These are phyloP conservation scores for Drosophila tropicalis DNA, from an alignment of 1,140 invertebrate genomes.

Conservation along the genomic window DNA sequence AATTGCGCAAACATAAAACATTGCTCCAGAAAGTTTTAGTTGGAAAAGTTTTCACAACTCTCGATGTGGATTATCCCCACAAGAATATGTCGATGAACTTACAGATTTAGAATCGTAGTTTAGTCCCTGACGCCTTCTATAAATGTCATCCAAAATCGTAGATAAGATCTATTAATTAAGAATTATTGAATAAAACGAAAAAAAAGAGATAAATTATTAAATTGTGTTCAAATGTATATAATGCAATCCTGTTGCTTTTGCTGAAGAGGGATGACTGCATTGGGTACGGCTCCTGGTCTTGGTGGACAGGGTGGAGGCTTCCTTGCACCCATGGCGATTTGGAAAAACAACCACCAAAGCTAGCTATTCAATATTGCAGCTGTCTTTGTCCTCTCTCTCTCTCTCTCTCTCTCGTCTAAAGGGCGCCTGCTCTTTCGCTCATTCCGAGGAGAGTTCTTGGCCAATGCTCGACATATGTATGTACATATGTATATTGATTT, in stretches of 20 bases:
- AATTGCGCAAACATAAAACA: no score
- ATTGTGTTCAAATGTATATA: neutral
- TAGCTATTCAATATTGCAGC: constrained; percentile 1
- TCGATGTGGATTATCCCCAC: no score
- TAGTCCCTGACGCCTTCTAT: no score
- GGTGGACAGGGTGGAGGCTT: constrained; percentile 48
- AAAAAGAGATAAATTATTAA: neutral
- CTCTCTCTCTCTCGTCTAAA: neutral
- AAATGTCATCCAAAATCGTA: no score
- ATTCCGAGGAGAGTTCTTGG: neutral
- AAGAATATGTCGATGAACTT: no score
- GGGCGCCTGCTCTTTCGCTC: constrained; percentile 7
- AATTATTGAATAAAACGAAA: neutral
- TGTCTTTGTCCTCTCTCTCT: neutral
- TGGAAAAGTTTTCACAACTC: no score
- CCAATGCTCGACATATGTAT: constrained; percentile 16
- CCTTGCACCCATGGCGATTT: constrained; percentile 44
- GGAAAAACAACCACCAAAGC: constrained; percentile 54
- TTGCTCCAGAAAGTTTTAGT: no score
- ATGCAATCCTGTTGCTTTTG: constrained; percentile 48
- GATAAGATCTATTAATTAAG: neutral
- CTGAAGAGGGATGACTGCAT: neutral
- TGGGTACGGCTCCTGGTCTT: neutral
- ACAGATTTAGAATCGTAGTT: no score
- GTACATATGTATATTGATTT: constrained; percentile 58